Evolutionary conservation across 2,888 invertebrate genomes (phyloP).

Genomic region (Proisotoma minuta): DNA sequence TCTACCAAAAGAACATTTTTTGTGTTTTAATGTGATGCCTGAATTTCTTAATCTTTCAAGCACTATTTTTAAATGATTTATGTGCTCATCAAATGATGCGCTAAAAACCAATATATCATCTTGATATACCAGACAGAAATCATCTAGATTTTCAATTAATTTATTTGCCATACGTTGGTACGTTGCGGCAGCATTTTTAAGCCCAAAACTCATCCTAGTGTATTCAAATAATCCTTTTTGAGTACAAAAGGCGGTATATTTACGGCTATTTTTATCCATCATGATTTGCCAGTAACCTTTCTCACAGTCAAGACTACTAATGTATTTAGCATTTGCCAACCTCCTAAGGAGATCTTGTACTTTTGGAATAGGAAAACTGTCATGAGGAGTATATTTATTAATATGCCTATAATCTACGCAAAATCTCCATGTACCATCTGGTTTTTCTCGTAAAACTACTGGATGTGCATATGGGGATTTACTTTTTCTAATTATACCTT

Average conservation of each 20-base stretch:
- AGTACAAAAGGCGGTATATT: constrained; percentile 19
- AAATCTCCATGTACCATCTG: constrained; percentile 26
- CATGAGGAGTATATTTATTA: constrained; percentile 24
- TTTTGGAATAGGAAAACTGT: constrained; percentile 31
- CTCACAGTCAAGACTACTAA: constrained; percentile 32
- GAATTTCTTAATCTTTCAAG: constrained; percentile 13
- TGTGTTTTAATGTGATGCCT: constrained; percentile 20
- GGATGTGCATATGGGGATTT: constrained; percentile 28
- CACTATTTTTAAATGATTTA: constrained; percentile 35
- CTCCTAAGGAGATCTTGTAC: constrained; percentile 19
- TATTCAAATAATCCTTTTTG: constrained; percentile 9
- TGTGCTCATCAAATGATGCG: constrained; percentile 34
- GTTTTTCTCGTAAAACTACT: constrained; percentile 23
- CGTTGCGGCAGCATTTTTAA: constrained; percentile 11
- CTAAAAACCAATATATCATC: constrained; percentile 45
- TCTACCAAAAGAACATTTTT: constrained; percentile 27
- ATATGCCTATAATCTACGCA: constrained; percentile 34
- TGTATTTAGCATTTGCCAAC: constrained; percentile 25
- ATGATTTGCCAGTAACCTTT: constrained; percentile 21
- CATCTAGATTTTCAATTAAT: constrained; percentile 3
- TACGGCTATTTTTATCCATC: neutral
- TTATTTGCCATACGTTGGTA: constrained; percentile 13
- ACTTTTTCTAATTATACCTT: constrained; percentile 24
- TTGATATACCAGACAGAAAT: constrained; percentile 13
- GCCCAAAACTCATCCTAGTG: constrained; percentile 15